phyloP scores from a whole-genome alignment of 2,113 vertebrate species.

The Uria aalge region DNA sequence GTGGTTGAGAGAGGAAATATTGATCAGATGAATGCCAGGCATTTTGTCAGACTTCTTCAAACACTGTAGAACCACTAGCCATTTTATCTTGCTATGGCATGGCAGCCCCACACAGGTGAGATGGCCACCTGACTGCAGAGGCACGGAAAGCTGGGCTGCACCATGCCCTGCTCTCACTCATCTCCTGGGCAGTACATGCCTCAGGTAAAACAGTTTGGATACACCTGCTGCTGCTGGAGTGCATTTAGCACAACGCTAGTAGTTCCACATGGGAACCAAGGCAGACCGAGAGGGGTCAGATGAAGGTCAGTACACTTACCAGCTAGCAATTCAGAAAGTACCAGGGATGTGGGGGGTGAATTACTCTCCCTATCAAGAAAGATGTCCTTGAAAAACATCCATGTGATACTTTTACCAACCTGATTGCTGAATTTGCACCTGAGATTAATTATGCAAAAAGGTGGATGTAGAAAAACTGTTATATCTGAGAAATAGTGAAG shows the following conservation, averaged over 20 bases:
- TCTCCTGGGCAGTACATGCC: too few species aligned
- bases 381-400: neutral
- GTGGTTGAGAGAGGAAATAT: neutral
- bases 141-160: neutral
- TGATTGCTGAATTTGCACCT: neutral
- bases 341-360: rapidly evolving
- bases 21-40: neutral
- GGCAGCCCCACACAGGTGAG: rapidly evolving
- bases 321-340: neutral
- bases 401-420: neutral
- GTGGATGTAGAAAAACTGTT: neutral
- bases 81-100: neutral
- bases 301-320: neutral
- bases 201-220: neutral
- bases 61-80: neutral
- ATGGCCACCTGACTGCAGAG: neutral
- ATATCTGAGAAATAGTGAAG: neutral
- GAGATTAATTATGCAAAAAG: neutral
- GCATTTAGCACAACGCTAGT: neutral
- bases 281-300: neutral
- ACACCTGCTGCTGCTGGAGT: neutral
- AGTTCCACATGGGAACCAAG: neutral
- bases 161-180: neutral
- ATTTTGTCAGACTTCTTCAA: neutral
- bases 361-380: neutral